A percentile compares a stretch with the other conserved stretches of the same genome.
Evolutionary conservation across 2,888 invertebrate genomes (phyloP).

Genomic region (Cynaeus angustus): DNA sequence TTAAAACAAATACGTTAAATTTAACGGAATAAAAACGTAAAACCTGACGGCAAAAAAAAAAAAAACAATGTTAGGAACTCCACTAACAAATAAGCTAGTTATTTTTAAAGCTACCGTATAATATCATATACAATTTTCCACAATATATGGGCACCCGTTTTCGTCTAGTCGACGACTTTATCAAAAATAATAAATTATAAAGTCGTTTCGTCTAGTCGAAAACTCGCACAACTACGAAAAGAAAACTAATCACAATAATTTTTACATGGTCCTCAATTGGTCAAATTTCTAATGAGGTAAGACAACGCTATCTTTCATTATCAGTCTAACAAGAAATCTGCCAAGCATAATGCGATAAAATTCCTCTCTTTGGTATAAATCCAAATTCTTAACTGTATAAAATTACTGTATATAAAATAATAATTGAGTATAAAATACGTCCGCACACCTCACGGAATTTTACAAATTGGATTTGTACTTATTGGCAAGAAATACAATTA

Average conservation of each 20-base stretch:
- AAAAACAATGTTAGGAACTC: constrained; percentile 55
- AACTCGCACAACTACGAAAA: constrained; percentile 26
- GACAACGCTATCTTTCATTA: constrained; percentile 9
- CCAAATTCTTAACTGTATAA: constrained; percentile 38
- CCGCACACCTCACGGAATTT: constrained; percentile 41
- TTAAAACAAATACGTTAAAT: constrained; percentile 46
- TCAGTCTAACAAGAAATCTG: constrained; percentile 41
- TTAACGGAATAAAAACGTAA: constrained; percentile 37
- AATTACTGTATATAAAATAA: constrained; percentile 48
- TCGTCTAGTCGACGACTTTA: constrained; percentile 17
- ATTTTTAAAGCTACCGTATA: constrained; percentile 58
- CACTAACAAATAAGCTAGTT: constrained; percentile 54
- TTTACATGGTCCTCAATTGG: constrained; percentile 49
- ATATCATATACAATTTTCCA: constrained; percentile 54
- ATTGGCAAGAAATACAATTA: constrained; percentile 49
- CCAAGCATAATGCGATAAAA: constrained; percentile 40
- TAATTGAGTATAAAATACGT: constrained; percentile 49
- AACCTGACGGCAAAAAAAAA: constrained; percentile 31
- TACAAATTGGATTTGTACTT: constrained; percentile 49
- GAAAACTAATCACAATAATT: constrained; percentile 47
- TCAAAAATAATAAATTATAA: constrained; percentile 27
- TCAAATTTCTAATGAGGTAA: constrained; percentile 42
- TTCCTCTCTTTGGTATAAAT: constrained; percentile 41
- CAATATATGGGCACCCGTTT: constrained; percentile 21
- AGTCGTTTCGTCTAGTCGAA: constrained; percentile 19